These are phyloP conservation scores for Augochlorella aurata DNA, from an alignment of 2,888 invertebrate species.

Conservation along the genomic window DNA sequence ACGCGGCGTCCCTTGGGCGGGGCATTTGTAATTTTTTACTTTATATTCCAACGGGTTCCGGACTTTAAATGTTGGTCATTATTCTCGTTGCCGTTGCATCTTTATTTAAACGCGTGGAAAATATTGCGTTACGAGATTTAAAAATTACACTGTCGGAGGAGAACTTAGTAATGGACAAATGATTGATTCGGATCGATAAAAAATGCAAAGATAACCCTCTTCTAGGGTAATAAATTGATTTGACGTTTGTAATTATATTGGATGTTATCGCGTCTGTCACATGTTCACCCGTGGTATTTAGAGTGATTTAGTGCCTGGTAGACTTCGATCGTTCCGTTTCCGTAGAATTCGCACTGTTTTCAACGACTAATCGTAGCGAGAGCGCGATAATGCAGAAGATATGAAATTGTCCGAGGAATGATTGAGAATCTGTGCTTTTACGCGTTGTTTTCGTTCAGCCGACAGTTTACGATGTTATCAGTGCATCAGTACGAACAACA, in stretches of 20 bases:
- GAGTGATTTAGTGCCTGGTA: not conserved
- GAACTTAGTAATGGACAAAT: not conserved
- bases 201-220: not conserved
- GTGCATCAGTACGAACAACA: slow-evolving; percentile 92
- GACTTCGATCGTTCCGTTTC: not conserved
- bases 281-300: not conserved
- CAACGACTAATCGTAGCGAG: not conserved
- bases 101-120: not conserved
- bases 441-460: slow-evolving; percentile 80
- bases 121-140: not conserved
- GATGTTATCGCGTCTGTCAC: not conserved
- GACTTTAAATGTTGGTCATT: not conserved
- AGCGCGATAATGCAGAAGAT: not conserved
- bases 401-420: not conserved
- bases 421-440: slow-evolving; percentile 10
- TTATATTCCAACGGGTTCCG: not conserved
- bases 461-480: slow-evolving; percentile 91
- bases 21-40: slow-evolving; percentile 55
- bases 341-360: not conserved
- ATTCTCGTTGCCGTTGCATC: not conserved
- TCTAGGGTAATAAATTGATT: not conserved
- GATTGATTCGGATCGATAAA: not conserved
- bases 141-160: not conserved
- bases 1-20: slow-evolving; percentile 63
- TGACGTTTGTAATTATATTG: not conserved